Percentiles rank a stretch among this genome's conserved stretches.
Conservation (phyloP, 92 coral and sea anemone genomes). For the Metridium senile region DNA sequence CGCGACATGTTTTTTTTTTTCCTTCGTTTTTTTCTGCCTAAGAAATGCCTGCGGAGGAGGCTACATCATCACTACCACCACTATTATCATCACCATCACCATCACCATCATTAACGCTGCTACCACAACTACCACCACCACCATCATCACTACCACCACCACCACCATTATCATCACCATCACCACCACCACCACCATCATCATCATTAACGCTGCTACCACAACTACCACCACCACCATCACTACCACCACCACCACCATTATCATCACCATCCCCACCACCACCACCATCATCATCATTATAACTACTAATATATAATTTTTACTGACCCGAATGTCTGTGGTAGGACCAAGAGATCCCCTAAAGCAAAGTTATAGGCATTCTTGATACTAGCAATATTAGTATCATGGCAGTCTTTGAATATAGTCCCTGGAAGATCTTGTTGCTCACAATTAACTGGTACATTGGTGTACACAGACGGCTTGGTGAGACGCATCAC, state of each 20-base stretch:
- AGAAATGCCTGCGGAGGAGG: too few species aligned
- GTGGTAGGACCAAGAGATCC: slow-evolving; percentile 92
- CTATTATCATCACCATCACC: neutral
- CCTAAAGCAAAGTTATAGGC: slow-evolving; percentile 87
- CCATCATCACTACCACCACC: neutral
- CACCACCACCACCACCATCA: neutral
- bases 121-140: neutral
- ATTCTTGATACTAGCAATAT: slow-evolving; percentile 78
- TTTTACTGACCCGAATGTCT: slow-evolving; percentile 91
- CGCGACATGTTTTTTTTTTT: too few species aligned
- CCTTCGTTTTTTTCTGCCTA: too few species aligned
- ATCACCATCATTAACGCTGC: neutral
- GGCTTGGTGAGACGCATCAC: slow-evolving; percentile 99
- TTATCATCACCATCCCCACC: neutral
- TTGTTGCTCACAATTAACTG: slow-evolving; percentile 86
- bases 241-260: neutral
- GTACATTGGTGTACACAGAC: slow-evolving; percentile 86
- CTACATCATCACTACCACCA: neutral
- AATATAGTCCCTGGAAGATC: slow-evolving; percentile 90
- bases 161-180: neutral
- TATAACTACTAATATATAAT: neutral
- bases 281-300: neutral
- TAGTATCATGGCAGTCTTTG: slow-evolving; percentile 71
- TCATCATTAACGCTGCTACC: neutral
- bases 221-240: neutral